Percentiles rank a stretch among this genome's conserved stretches.
Evolutionary conservation across 2,797 vertebrate genomes (phyloP).

Genomic region (Tragopan temminckii): DNA sequence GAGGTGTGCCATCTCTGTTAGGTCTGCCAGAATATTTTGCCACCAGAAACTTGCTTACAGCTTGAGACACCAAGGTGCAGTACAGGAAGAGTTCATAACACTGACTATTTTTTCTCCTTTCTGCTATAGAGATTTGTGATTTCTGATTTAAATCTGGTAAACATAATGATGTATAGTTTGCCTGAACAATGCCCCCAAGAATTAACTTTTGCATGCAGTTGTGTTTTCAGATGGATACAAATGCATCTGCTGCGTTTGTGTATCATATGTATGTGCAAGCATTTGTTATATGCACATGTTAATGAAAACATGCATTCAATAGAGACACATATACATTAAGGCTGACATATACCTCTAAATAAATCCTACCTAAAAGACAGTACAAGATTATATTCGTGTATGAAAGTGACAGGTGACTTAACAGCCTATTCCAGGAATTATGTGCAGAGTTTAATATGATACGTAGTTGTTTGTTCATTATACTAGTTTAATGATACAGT

Average conservation of each 20-base stretch:
- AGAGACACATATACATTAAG: neutral
- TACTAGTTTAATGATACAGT: constrained; percentile 80
- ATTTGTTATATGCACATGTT: neutral
- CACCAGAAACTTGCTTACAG: neutral
- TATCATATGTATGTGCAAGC: neutral
- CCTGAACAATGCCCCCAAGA: neutral
- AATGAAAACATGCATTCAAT: neutral
- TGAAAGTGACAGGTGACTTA: constrained; percentile 69
- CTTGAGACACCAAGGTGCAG: neutral
- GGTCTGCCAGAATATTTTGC: neutral
- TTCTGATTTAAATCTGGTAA: neutral
- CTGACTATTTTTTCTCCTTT: neutral
- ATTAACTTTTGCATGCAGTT: neutral
- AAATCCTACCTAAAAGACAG: neutral
- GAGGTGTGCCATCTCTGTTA: accelerated
- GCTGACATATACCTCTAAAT: neutral
- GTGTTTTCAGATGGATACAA: accelerated
- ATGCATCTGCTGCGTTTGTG: accelerated
- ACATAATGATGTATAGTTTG: neutral
- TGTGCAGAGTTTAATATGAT: constrained; percentile 69
- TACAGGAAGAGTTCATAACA: neutral
- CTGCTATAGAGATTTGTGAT: accelerated
- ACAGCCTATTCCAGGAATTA: constrained; percentile 53
- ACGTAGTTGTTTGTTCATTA: constrained; percentile 79
- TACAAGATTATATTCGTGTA: neutral